Conservation (phyloP, 1,140 invertebrate genomes). For the Cataglyphis hispanica region DNA sequence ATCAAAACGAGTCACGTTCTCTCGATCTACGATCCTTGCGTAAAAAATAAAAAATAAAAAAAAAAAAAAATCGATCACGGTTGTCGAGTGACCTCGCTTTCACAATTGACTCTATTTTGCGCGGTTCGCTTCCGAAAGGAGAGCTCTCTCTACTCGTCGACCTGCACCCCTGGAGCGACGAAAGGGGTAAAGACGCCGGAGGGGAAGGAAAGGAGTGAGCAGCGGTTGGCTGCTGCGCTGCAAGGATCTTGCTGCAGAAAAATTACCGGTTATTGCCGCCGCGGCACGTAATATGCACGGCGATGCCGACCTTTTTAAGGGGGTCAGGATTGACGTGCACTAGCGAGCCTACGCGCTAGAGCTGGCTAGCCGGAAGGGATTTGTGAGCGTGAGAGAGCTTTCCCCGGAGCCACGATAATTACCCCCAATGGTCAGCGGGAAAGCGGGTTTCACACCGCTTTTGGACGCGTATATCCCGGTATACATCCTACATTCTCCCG, state of each 20-base stretch:
- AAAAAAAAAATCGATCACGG: constrained; percentile 69
- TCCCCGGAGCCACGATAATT: constrained; percentile 82
- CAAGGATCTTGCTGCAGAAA: constrained; percentile 80
- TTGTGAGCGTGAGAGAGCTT: constrained; percentile 84
- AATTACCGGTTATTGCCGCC: constrained; percentile 80
- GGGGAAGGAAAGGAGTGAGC: constrained; percentile 62
- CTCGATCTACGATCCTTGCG: constrained; percentile 39
- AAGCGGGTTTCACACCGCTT: constrained; percentile 70
- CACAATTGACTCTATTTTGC: constrained; percentile 80
- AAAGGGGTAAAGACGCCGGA: constrained; percentile 43
- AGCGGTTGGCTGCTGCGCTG: constrained; percentile 70
- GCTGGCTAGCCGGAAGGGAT: constrained; percentile 71
- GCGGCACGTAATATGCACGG: constrained; percentile 9
- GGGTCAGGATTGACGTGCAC: constrained; percentile 42
- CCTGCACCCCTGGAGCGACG: constrained; percentile 58
- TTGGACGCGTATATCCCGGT: constrained; percentile 24
- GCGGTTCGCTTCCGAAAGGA: constrained; percentile 59
- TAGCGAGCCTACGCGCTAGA: constrained; percentile 18
- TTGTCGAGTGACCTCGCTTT: constrained; percentile 71
- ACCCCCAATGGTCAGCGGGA: constrained; percentile 82
- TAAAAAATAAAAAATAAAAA: constrained; percentile 44
- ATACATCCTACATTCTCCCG: constrained; percentile 49
- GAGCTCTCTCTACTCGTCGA: constrained; percentile 64
- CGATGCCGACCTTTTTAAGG: constrained; percentile 42
- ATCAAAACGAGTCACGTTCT: not conserved